Evolutionary conservation across 2,113 vertebrate species (phyloP).

Genomic region (Notiomystis cincta): DNA sequence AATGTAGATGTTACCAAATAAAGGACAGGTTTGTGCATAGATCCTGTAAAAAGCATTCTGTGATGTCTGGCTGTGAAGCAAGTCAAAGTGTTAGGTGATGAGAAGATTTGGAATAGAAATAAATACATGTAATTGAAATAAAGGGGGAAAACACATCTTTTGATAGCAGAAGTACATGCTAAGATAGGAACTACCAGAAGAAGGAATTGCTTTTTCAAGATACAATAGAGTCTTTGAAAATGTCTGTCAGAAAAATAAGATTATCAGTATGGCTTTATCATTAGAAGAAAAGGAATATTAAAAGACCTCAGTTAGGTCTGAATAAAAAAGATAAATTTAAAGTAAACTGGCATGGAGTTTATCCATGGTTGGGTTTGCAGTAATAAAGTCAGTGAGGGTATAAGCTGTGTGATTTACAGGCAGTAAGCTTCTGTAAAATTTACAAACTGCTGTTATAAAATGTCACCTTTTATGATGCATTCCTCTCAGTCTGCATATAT

Average conservation of each 20-base stretch:
- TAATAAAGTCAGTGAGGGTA: constrained; percentile 78
- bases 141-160: background rate
- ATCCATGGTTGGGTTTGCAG: constrained; percentile 74
- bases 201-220: constrained; percentile 42
- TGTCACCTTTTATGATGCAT: constrained; percentile 81
- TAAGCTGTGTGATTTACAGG: constrained; percentile 77
- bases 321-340: constrained; percentile 79
- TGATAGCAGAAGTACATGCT: constrained; percentile 39
- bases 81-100: background rate
- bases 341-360: constrained; percentile 76
- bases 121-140: background rate
- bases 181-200: constrained; percentile 30
- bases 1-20: background rate
- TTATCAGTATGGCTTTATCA: constrained; percentile 70
- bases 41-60: constrained; percentile 14
- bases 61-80: constrained; percentile 14
- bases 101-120: constrained; percentile 17
- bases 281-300: constrained; percentile 73
- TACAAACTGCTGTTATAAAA: constrained; percentile 82
- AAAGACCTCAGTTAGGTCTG: constrained; percentile 64
- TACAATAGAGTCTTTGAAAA: constrained; percentile 66
- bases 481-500: constrained; percentile 73
- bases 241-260: constrained; percentile 68
- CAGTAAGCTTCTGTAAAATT: constrained; percentile 78
- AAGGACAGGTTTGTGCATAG: background rate